Evolutionary conservation across 2,888 invertebrate genomes (phyloP).

Genomic region (Sarcophaga variegata): DNA sequence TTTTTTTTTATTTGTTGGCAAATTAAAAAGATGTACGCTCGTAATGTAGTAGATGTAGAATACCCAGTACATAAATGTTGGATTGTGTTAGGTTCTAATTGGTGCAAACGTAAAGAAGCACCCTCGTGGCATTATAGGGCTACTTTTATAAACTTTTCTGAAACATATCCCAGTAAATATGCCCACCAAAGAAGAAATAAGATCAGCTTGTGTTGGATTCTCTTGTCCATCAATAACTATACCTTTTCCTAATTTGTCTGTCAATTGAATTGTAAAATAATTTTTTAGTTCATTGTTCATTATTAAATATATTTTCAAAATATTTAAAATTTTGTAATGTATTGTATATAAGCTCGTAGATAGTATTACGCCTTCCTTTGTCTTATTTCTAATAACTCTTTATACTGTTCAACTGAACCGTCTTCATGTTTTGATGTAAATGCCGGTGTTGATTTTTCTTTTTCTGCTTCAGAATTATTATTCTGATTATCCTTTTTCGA

Average conservation of each 20-base stretch:
- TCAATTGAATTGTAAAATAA: no score
- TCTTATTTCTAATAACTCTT: conserved; percentile 80
- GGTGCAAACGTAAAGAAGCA: no score
- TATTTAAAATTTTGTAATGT: not conserved
- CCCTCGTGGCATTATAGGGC: no score
- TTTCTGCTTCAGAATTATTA: conserved; percentile 65
- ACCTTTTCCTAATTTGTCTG: no score
- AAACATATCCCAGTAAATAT: no score
- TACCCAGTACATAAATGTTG: no score
- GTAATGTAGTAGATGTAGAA: no score
- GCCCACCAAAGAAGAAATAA: not conserved
- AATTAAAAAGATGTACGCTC: no score
- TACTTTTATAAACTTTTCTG: no score
- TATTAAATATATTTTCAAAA: not conserved
- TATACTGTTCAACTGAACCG: conserved; percentile 84
- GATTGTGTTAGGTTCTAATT: no score
- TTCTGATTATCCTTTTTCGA: conserved; percentile 71
- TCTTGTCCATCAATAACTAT: not conserved
- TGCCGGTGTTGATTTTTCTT: conserved; percentile 66
- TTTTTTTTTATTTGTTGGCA: no score
- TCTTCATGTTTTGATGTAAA: conserved; percentile 80
- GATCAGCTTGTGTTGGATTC: not conserved
- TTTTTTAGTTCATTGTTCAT: not conserved
- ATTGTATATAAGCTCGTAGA: no score
- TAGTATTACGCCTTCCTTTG: conserved; percentile 74